Evolutionary conservation across 2,113 vertebrate species (phyloP).

Genomic region (Tupaia tana): DNA sequence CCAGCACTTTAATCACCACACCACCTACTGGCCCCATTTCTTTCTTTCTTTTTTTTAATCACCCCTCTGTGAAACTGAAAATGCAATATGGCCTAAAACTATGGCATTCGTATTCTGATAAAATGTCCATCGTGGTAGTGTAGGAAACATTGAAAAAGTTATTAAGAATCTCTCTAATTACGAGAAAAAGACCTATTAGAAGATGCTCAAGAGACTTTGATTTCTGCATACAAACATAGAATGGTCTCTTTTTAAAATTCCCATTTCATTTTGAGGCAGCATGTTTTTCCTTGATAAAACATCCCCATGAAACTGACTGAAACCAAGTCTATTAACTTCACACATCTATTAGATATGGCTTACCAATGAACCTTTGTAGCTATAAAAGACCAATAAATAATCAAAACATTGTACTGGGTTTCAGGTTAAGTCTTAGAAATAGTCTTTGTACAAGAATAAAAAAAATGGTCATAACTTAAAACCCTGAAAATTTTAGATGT

Average conservation of each 20-base stretch:
- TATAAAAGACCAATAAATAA: background rate
- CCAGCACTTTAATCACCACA: too few relatives aligned
- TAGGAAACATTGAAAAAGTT: background rate
- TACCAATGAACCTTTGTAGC: background rate
- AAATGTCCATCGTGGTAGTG: background rate
- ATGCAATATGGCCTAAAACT: background rate
- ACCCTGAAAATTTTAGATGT: background rate
- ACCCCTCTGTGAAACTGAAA: background rate
- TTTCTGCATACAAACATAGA: background rate
- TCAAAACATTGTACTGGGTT: background rate
- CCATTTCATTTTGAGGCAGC: background rate
- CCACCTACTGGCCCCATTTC: too few relatives aligned
- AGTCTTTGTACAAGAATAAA: background rate
- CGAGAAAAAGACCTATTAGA: background rate
- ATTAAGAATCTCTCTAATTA: conserved; percentile 6
- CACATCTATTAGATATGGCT: background rate
- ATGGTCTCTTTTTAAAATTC: background rate
- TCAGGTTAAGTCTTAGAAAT: conserved; percentile 3
- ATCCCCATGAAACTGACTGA: background rate
- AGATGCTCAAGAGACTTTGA: background rate
- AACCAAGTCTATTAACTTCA: background rate
- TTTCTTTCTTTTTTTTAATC: too few relatives aligned
- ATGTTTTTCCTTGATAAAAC: conserved; percentile 29
- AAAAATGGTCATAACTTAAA: background rate
- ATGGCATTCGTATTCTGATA: background rate